These are phyloP conservation scores for Phymorhynchus buccinoides DNA, from an alignment of 1,140 invertebrate genomes.

Conservation along the genomic window DNA sequence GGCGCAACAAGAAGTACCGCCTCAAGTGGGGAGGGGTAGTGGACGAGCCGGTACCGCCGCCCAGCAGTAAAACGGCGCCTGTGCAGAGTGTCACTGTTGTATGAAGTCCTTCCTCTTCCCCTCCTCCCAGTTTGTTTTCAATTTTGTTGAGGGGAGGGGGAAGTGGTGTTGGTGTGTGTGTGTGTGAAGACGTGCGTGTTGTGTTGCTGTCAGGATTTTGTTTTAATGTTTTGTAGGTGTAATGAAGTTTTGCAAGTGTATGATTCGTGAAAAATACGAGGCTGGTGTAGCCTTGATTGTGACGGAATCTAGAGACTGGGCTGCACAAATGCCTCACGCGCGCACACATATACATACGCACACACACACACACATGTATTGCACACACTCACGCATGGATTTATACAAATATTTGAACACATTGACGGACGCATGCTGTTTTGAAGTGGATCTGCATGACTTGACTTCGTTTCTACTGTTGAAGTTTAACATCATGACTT, in stretches of 20 bases:
- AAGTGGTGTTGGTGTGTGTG: neutral
- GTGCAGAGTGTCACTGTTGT: slow-evolving; percentile 20
- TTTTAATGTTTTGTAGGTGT: neutral
- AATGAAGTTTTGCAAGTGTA: no score
- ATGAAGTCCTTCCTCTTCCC: neutral
- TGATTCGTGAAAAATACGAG: no score
- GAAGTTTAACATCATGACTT: neutral
- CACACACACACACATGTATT: neutral
- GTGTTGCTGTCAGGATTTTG: neutral
- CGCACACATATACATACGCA: neutral
- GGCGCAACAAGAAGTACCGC: slow-evolving; percentile 90
- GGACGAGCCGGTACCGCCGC: slow-evolving; percentile 44
- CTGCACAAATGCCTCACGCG: neutral
- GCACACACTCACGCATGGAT: neutral
- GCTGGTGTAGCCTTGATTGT: no score
- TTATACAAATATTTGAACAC: no score
- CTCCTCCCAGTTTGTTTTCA: neutral
- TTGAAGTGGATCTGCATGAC: neutral
- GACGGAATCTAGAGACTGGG: no score
- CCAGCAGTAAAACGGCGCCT: neutral
- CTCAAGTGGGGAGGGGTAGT: slow-evolving; percentile 92
- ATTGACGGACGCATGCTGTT: neutral
- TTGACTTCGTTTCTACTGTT: neutral
- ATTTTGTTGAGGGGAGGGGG: neutral
- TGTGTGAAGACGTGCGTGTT: neutral